phyloP scores from a whole-genome alignment of 2,888 invertebrate species.

The Petrophora chlorosata region DNA sequence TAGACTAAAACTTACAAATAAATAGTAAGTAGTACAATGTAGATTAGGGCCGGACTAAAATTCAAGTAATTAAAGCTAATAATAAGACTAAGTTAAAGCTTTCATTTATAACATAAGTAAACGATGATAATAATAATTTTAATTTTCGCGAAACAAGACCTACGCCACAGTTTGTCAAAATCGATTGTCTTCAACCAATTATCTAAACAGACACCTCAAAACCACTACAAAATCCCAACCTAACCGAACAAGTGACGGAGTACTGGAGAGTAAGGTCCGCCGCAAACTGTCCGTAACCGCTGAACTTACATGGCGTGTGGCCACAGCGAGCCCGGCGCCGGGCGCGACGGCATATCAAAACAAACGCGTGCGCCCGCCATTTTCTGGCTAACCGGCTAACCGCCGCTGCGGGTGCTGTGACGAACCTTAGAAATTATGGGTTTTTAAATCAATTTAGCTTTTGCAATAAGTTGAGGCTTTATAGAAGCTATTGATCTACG shows the following conservation, averaged over 20 bases:
- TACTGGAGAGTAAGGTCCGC: slow-evolving; percentile 48
- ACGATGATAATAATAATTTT: too few relatives aligned
- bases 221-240: slow-evolving; percentile 28
- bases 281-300: slow-evolving; percentile 59
- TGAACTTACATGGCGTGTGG: slow-evolving; percentile 57
- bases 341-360: slow-evolving; percentile 57
- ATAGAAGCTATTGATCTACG: not conserved
- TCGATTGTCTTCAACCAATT: too few relatives aligned
- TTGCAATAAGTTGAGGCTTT: not conserved
- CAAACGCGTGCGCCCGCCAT: slow-evolving; percentile 63
- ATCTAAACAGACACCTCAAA: too few relatives aligned
- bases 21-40: too few relatives aligned
- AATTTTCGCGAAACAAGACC: too few relatives aligned
- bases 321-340: slow-evolving; percentile 49
- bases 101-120: too few relatives aligned
- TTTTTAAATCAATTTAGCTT: not conserved
- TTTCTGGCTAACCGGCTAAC: slow-evolving; percentile 71
- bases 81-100: too few relatives aligned
- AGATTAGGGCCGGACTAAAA: too few relatives aligned
- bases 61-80: too few relatives aligned
- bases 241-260: slow-evolving; percentile 33
- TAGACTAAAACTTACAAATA: too few relatives aligned
- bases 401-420: slow-evolving; percentile 46
- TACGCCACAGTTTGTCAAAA: too few relatives aligned
- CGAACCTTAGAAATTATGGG: too few relatives aligned